Percentiles rank a stretch among this genome's conserved stretches.
These are phyloP conservation scores for Osmoderma eremita DNA, from an alignment of 2,888 invertebrate genomes.

Conservation along the genomic window DNA sequence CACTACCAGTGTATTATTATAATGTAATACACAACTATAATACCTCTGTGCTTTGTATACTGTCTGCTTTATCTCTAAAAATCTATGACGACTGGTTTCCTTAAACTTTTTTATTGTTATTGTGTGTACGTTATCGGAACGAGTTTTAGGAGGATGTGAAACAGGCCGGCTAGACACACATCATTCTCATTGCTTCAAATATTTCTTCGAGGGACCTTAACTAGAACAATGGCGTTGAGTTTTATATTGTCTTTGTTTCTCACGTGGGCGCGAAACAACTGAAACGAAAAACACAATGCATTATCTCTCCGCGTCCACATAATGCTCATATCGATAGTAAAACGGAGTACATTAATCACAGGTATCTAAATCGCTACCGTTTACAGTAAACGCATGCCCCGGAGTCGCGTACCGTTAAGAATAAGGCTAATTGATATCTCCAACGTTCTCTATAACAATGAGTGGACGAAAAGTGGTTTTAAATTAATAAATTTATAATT, in stretches of 20 bases:
- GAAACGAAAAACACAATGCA: slow-evolving; percentile 18
- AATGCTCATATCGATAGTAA: slow-evolving; percentile 25
- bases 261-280: slow-evolving; percentile 30
- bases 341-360: slow-evolving; percentile 23
- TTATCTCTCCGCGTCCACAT: slow-evolving; percentile 5
- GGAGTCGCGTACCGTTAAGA: not conserved
- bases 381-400: slow-evolving; percentile 14
- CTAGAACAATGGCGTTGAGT: slow-evolving; percentile 37
- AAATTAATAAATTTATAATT: too few species aligned
- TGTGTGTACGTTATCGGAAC: slow-evolving; percentile 21
- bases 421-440: too few species aligned
- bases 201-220: slow-evolving; percentile 33
- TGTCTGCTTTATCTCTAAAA: slow-evolving; percentile 3
- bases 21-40: too few species aligned
- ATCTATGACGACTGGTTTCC: slow-evolving; percentile 6
- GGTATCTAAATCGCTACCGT: slow-evolving; percentile 35
- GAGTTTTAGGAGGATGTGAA: slow-evolving; percentile 17
- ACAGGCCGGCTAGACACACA: slow-evolving; percentile 14
- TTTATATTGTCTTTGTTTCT: slow-evolving; percentile 34
- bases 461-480: too few species aligned
- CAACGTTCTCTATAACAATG: too few species aligned
- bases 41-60: not conserved
- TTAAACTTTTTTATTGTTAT: not conserved
- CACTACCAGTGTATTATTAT: not conserved
- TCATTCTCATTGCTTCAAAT: slow-evolving; percentile 35